phyloP scores from a whole-genome alignment of 2,113 vertebrate species.

The Pseudonaja textilis region DNA sequence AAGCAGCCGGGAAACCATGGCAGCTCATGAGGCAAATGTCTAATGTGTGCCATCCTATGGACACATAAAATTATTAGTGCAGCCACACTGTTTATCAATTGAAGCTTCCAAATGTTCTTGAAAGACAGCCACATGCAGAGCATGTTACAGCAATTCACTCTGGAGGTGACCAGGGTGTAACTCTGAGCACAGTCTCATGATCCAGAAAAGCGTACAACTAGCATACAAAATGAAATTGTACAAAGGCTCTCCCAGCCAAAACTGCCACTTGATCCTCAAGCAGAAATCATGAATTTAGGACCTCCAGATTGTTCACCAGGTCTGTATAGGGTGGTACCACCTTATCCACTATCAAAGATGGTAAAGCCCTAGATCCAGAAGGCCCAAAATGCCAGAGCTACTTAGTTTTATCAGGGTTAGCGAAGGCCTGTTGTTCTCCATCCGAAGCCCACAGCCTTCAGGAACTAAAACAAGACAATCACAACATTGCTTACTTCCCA shows the following conservation, averaged over 20 bases:
- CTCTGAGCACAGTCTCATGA: neutral
- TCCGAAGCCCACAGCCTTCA: neutral
- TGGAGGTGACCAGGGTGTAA: neutral
- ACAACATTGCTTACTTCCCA: neutral
- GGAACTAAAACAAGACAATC: neutral
- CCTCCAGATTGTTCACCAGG: neutral
- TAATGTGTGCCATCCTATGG: neutral
- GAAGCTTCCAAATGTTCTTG: neutral
- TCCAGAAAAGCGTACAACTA: neutral
- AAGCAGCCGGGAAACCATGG: neutral
- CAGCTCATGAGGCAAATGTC: neutral
- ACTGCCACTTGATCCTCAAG: neutral
- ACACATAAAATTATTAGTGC: neutral
- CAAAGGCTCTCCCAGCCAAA: neutral
- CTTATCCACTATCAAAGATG: neutral
- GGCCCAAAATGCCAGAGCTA: neutral
- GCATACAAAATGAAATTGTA: neutral
- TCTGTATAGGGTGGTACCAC: neutral
- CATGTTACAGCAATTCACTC: neutral
- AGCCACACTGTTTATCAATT: neutral
- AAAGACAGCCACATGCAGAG: neutral
- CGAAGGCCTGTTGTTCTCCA: neutral
- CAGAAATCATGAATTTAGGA: neutral
- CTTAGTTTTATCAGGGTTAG: neutral
- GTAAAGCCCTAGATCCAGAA: neutral